Evolutionary conservation across 2,888 invertebrate genomes (phyloP).

Genomic region (Cheilosia pagana): DNA sequence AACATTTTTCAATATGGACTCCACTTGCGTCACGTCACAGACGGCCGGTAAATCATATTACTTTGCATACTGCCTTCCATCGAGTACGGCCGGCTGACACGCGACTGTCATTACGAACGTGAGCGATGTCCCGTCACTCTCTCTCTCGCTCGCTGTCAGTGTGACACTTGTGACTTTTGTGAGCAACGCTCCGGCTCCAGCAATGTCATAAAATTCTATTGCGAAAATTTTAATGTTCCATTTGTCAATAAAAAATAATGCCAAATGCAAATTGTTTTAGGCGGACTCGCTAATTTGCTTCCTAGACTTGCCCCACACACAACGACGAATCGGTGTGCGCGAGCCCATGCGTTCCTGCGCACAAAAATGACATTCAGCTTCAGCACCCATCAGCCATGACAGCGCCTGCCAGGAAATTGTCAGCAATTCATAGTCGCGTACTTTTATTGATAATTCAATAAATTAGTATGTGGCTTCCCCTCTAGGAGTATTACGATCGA

Average conservation of each 20-base stretch:
- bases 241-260: conserved; percentile 70
- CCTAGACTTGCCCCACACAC: conserved; percentile 32
- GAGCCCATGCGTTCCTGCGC: conserved; percentile 30
- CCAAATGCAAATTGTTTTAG: conserved; percentile 66
- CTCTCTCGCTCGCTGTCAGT: conserved; percentile 40
- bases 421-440: conserved; percentile 59
- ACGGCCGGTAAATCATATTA: conserved; percentile 64
- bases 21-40: conserved; percentile 17
- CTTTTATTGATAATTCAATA: conserved; percentile 66
- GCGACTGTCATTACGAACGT: conserved; percentile 67
- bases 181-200: not conserved
- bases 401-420: conserved; percentile 58
- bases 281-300: conserved; percentile 67
- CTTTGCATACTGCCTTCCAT: conserved; percentile 56
- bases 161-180: conserved; percentile 64
- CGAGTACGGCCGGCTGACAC: conserved; percentile 39
- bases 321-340: not conserved
- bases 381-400: conserved; percentile 1
- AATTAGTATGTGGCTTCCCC: conserved; percentile 56
- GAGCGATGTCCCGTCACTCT: conserved; percentile 29
- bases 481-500: conserved; percentile 48
- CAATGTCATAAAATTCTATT: conserved; percentile 41
- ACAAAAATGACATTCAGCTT: conserved; percentile 23
- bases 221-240: conserved; percentile 48
- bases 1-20: not conserved